Base-by-base conservation (phyloP, 2,888 invertebrate genomes). In the Gastrophysa polygoni region DNA sequence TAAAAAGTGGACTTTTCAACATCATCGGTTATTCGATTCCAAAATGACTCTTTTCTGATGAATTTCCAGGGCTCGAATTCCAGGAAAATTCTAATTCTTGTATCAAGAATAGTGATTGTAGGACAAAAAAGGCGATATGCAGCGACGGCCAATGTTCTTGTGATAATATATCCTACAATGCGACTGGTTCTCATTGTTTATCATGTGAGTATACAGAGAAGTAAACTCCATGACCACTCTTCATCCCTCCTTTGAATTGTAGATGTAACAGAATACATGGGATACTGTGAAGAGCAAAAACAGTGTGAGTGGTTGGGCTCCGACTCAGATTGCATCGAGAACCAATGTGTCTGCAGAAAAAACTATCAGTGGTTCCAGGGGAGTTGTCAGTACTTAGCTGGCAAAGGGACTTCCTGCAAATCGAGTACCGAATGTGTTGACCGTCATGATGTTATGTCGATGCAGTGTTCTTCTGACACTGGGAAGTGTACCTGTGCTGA, bases 221-320 rank as follows among this genome's bases (percentile, higher is more conserved):
- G 28, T 28, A 20, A 20, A 8, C 16, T 14, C 5, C 38, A 11
- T 18, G 16, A 24, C 4, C 11, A 51, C 43, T 14, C 16, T 16
- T 11, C 8, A 61, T 29, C 50, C 24, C 16, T 50, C 46, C 11
- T 49, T n/a, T n/a, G n/a, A n/a, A 17, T 64, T 66, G 43, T 55
- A 73, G 73, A 68, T 65, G 71, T 66, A 8, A 73, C 69, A 6
- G 70, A 71, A 61, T 75, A 71, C 54, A 55, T 61, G n/a, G 67
- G 55, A 8, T 51, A 63, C 18, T 75, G 75, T 61, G 56, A 51
- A 17, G 64, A 68, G 43, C n/a, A 49, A 10, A 21, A 51, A 8
- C 72, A 75, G 49, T 75, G 75, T 43, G 64, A 68, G 29, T 75
- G 71, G 67, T 44, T 75, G n/a, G 75, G 73, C 14, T 34, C 56